Conservation (phyloP, 2,888 invertebrate genomes). For the Mycalesis mineus region DNA sequence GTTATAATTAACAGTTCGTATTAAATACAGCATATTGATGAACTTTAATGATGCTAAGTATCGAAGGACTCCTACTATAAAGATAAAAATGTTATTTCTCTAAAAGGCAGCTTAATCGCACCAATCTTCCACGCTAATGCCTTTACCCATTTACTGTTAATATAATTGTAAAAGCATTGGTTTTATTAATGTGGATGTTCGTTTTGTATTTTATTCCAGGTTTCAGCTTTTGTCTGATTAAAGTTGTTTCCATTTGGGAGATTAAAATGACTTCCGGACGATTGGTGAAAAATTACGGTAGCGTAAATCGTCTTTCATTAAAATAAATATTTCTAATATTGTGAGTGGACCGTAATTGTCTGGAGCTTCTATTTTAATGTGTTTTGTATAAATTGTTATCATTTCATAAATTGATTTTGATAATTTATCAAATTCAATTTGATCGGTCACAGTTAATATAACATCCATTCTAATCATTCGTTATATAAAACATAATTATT, state of each 20-base stretch:
- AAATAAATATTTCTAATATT: neutral
- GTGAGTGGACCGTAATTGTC: neutral
- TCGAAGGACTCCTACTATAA: neutral
- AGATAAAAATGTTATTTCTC: neutral
- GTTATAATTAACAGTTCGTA: too few species aligned
- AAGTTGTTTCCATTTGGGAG: slow-evolving; percentile 23
- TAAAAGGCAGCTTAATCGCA: slow-evolving; percentile 5
- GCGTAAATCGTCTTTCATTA: neutral
- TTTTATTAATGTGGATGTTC: slow-evolving; percentile 26
- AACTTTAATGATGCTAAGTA: too few species aligned
- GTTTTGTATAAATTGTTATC: neutral
- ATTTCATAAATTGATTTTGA: too few species aligned
- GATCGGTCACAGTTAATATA: too few species aligned
- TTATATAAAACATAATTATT: too few species aligned
- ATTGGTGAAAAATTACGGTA: slow-evolving; percentile 2
- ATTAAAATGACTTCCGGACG: slow-evolving; percentile 17
- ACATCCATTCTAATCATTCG: too few species aligned
- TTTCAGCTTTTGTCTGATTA: slow-evolving; percentile 26
- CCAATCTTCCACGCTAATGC: slow-evolving; percentile 10
- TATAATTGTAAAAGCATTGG: slow-evolving; percentile 23
- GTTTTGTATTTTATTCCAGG: slow-evolving; percentile 22
- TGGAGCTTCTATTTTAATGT: neutral
- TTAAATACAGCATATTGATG: too few species aligned
- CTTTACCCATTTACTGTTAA: slow-evolving; percentile 19
- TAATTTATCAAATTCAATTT: too few species aligned